These are phyloP conservation scores for Coregonus clupeaformis DNA, from an alignment of 2,113 vertebrate genomes.

Conservation along the genomic window DNA sequence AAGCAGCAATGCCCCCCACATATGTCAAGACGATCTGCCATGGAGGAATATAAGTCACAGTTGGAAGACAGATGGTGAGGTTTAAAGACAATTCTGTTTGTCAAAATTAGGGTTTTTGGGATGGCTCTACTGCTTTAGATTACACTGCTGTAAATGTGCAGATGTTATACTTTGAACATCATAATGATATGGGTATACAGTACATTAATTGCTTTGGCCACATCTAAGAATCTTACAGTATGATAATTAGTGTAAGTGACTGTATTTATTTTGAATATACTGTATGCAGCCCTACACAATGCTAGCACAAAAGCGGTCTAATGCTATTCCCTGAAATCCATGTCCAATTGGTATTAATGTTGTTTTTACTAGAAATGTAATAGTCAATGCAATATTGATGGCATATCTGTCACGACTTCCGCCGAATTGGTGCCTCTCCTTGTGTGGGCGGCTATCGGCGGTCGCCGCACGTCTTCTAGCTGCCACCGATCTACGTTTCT, in stretches of 20 bases:
- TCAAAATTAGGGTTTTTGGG: neutral
- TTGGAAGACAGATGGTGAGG: neutral
- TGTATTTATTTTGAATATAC: too few relatives aligned
- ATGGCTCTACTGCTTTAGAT: neutral
- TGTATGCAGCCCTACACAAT: too few relatives aligned
- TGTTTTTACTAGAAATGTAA: neutral
- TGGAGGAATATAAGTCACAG: neutral
- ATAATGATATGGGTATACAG: neutral
- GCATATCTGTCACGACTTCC: too few relatives aligned
- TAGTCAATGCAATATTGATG: neutral
- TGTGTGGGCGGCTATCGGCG: too few relatives aligned
- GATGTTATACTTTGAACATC: neutral
- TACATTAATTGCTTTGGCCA: neutral
- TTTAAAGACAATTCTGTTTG: neutral
- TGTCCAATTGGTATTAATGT: too few relatives aligned
- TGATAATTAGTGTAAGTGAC: neutral
- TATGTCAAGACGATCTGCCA: slow-evolving; percentile 5
- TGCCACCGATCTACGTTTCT: too few relatives aligned
- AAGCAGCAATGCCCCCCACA: neutral
- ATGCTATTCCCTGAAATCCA: neutral
- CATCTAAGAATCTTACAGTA: neutral
- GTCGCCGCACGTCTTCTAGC: too few relatives aligned
- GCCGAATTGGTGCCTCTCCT: too few relatives aligned
- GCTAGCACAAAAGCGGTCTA: neutral
- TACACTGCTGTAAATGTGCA: neutral